Evolutionary conservation across 2,113 vertebrate species (phyloP), one percentile per base, ranked within the genome.

Genomic region (Chloropsis hardwickii): DNA sequence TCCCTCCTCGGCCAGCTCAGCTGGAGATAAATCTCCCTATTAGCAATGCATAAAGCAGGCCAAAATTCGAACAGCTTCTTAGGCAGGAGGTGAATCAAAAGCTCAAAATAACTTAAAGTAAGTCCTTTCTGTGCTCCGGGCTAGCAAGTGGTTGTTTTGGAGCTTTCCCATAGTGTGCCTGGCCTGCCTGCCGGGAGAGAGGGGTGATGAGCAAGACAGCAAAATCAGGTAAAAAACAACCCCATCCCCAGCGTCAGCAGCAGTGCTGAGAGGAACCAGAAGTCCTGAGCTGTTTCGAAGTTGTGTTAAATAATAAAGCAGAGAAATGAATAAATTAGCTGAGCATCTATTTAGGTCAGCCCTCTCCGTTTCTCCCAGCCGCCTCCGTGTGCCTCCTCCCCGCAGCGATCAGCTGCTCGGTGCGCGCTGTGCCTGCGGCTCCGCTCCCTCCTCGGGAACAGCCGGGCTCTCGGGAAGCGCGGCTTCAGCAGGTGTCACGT

Each of bases 261-360:
- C 86, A 48, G 82, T 90, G 82, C 88, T 23, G 79, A 76, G 71
- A 76, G 91, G 91, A 94, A 95, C 94, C 71, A 94, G 71, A 93
- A 95, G 91, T 95, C 93, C 94, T 48, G 88, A 95, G 91, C 88
- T 25, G 82, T 56, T 87, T 85, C 15, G 14, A 91, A 94, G 89
- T 84, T 17, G 5, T 5, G 8, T 92, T 95, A 91, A 95, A 92
- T 94, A 95, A 92, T 91, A 73, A 95, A 96, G 89, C 73, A 79
- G 82, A 73, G 73, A 93, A 93, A 87, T 65, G 81, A 95, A 95
- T 94, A 89, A 89, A 94, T 95, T 81, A 95, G 84, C 94, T 93
- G 81, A 60, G 90, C 92, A 91, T 96, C 87, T 93, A 90, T 96
- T 93, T 97, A 94, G 92, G 95, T 97, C 96, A 96, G 88, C 40